Base-by-base conservation (phyloP, 2,888 invertebrate genomes). In the Slavum lentiscoides region DNA sequence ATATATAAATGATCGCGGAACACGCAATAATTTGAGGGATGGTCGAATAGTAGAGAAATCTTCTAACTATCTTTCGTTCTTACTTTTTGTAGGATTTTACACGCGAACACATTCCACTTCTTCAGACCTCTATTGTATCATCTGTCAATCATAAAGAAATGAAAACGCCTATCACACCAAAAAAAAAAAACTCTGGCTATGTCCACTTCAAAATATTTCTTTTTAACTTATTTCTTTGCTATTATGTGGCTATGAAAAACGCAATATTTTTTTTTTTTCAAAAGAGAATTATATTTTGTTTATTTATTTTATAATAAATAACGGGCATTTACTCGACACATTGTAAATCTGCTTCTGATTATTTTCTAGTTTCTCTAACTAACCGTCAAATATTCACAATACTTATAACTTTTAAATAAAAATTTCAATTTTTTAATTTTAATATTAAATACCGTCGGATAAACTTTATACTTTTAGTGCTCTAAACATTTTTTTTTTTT, bases 21-120 rank as follows among this genome's bases (percentile, higher is more conserved):
- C 77, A 77, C 77, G 70, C 77, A 53, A 77, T 61, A 37, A 39
- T 77, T 70, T 19, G 15, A 23, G 21, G 43, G 53, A 62, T 11
- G 21, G 67, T 49, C 43, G 21, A 49, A 43, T 11, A 19, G 75
- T 43, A 39, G 39, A 19, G 43, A 67, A 68, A 76, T 76, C 68
- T 59, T 76, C 30, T n/a, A 66, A 59, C 59, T n/a, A 30, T 67
- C 75, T 68, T 76, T 43, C 58, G 64, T 23, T n/a, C 58, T n/a
- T 74, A n/a, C 15, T 39, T 64, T 37, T 53, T 49, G 74, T 53
- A 15, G 9, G 9, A 17, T 53, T 64, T 37, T 17, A 58, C 75
- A 75, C 68, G 61, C 59, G 67, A 76, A 19, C 49, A 9, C 5
- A 23, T 49, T 75, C 4, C 6, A 19, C 15, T 53, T 37, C 7